Conservation (phyloP, 2,797 vertebrate species). For the Streptopelia turtur region DNA sequence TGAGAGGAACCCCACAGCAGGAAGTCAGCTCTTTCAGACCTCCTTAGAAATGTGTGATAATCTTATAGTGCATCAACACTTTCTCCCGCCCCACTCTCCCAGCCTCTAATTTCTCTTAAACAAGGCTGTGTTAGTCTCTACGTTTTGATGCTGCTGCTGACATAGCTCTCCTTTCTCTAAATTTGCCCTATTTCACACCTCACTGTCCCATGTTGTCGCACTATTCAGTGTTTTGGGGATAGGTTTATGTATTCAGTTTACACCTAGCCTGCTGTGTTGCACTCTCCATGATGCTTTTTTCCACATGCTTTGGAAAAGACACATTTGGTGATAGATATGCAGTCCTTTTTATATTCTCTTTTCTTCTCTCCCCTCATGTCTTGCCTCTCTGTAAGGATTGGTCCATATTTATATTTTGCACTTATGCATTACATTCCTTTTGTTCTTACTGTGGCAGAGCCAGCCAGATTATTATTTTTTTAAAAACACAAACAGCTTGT, state of each 20-base stretch:
- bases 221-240: background rate
- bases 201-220: background rate
- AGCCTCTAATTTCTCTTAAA: conserved; percentile 61
- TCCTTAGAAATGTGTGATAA: conserved; percentile 70
- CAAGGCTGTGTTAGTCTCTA: conserved; percentile 28
- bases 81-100: conserved; percentile 47
- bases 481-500: background rate
- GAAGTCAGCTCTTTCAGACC: conserved; percentile 53
- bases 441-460: background rate
- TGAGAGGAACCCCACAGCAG: conserved; percentile 63
- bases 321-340: conserved; percentile 37
- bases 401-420: background rate
- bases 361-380: background rate
- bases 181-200: conserved; percentile 52
- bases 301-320: conserved; percentile 15
- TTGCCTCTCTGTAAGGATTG: background rate
- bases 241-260: conserved; percentile 17
- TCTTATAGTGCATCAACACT: conserved; percentile 59
- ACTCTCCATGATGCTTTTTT: background rate
- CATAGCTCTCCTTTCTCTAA: conserved; percentile 22
- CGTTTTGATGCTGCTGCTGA: background rate
- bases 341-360: background rate
- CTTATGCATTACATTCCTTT: background rate
- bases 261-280: conserved; percentile 35
- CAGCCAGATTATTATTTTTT: background rate